Evolutionary conservation across 2,888 invertebrate genomes (phyloP), one percentile per base, ranked within the genome.

Genomic region (Frankliniella intonsa): DNA sequence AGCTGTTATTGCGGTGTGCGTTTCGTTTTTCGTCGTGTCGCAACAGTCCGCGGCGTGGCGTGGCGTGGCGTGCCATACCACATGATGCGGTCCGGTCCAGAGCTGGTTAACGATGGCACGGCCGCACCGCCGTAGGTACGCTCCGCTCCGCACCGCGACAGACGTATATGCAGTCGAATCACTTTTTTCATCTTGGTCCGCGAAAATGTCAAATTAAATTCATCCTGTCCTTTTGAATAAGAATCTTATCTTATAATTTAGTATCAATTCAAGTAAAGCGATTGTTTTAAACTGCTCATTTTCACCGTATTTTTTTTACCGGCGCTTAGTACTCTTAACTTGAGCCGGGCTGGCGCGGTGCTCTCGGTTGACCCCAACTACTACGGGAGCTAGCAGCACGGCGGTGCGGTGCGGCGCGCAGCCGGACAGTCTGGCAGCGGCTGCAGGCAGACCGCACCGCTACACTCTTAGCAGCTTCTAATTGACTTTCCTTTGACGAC

Each of bases 391-490:
- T n/a, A n/a, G n/a, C n/a, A n/a, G n/a, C n/a, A n/a, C n/a, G n/a
- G n/a, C n/a, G 38, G 38, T 3, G 38, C 38, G 38, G 38, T 5
- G 38, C 5, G 38, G 38, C 38, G 38, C 38, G 38, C 38, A 5
- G 38, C 38, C 38, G 38, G 38, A 38, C 38, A 38, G 38, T 2
- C 38, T 38, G 38, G n/a, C n/a, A n/a, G n/a, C n/a, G 38, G 38
- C 38, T 38, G 38, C 38, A 38, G 62, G 14, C 62, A 8, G 14
- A 55, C 55, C 55, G 55, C 55, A 55, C 55, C 55, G 62, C 62
- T 62, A 62, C 62, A 62, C 62, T 62, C 62, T 62, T 62, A 62
- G 62, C 62, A 62, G 62, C 62, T 62, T 76, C 69, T 76, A 76
- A 76, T 76, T 76, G 69, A 25, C 69, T 76, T 22, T 76, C 69